Base-by-base conservation (phyloP, 2,888 invertebrate genomes). In the Anticlea derivata region DNA sequence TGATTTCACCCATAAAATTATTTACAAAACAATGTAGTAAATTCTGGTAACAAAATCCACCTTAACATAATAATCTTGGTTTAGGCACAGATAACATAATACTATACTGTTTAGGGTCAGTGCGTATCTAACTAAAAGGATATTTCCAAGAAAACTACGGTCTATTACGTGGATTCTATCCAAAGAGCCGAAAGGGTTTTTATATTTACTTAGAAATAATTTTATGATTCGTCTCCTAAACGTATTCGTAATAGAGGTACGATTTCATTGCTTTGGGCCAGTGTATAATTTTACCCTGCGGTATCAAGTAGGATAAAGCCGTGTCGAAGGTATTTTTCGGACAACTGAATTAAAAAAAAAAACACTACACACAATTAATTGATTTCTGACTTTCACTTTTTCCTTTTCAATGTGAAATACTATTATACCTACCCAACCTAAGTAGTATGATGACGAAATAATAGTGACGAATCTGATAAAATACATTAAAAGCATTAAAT, bases 231-330 rank as follows among this genome's bases (percentile, higher is more conserved):
- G 10, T 31, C 8, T 4, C 17, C 17, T 35, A 34, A 26, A 43
- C 17, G 43, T 41, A 24, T 43, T 34, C 20, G 11, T 44, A 44
- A 44, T 29, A 45, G 23, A 2, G 45, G 30, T 30, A 29, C 30
- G 23, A 30, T 45, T 45, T 35, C 29, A 34, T 29, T 27, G 44
- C 35, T 35, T 44, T 29, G 22, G 29, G 29, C 13, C 27, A 13
- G 29, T 13, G 22, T 7, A 12, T 45, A 37, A 44, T 44, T 33
- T 37, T 27, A 5, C 44, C 29, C 45, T 13, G 7, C 29, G 23
- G 37, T 45, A 37, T 34, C 35, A 27, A 12, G 10, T 30, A 29
- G 27, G 13, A 30, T 30, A 12, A 12, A 30, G 29, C 2, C 17
- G 13, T n/a, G 13, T 5, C n/a, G 13, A 22, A 34, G 8, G 8